Base-by-base conservation (phyloP, 2,888 invertebrate genomes). In the Ellobium chinense region DNA sequence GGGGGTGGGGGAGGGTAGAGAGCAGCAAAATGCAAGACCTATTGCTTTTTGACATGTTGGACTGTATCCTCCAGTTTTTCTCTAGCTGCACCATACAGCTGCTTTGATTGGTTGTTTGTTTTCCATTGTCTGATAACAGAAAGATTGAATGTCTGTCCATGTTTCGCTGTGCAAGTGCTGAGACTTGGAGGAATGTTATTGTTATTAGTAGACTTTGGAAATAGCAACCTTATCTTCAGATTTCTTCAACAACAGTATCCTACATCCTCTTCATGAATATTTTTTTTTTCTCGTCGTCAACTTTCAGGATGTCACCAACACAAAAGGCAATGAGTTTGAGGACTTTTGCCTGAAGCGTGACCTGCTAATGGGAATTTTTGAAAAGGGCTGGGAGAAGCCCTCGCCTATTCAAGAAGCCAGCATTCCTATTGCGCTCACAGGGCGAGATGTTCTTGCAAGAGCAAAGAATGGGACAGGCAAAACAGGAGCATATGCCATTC, bases 391-490 rank as follows among this genome's bases (percentile, higher is more conserved):
- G 99, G 99, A 99, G 93, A 97, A 98, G 94, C 99, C 99, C 78
- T 98, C 98, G 84, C 99, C 99, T 39, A 99, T 99, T 94, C 99
- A 99, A 95, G 99, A 93, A 82, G 92, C 92, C 91, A 97, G 99
- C 93, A 99, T 99, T 94, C 99, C 99, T 84, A 97, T 99, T 92
- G 99, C 99, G 86, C 95, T 99, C 89, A 97, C 98, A 91, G 99
- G 99, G 91, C 96, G 98, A 94, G 99, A 99, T 94, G 96, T 99
- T 89, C 95, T 99, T 91, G 99, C 99, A 83, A 95, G 99, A 93
- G 99, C 99, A 89, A 99, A 99, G 94, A 99, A 99, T 94, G 99
- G 99, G 91, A 99, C 99, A 88, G 95, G 99, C 96, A 99, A 99
- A 95, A 99, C 99, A 92, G 99, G 99, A 92, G 99, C 99, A 88